Conservation (phyloP, 2,888 invertebrate species). For the Idaea aversata region DNA sequence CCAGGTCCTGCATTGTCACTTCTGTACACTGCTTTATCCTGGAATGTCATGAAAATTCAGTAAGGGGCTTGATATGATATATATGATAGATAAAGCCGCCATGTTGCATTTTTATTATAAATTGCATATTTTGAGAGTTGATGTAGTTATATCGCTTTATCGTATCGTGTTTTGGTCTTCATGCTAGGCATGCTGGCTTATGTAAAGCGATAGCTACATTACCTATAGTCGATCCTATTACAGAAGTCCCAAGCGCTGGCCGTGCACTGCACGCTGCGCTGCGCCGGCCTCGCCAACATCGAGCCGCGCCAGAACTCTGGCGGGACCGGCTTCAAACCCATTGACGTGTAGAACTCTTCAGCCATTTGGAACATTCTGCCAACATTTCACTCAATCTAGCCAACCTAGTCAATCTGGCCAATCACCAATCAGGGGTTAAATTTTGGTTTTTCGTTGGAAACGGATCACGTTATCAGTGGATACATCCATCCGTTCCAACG, state of each 20-base stretch:
- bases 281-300: conserved; percentile 87
- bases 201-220: too few relatives aligned
- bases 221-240: conserved; percentile 91
- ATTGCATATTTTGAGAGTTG: too few relatives aligned
- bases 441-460: too few relatives aligned
- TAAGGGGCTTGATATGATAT: neutral
- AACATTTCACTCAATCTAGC: neutral
- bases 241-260: conserved; percentile 94
- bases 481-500: too few relatives aligned
- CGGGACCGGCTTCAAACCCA: conserved; percentile 89
- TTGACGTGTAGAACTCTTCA: conserved; percentile 90
- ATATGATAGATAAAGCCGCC: too few relatives aligned
- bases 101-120: too few relatives aligned
- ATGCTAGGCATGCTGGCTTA: too few relatives aligned
- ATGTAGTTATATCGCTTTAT: too few relatives aligned
- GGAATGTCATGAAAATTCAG: conserved; percentile 35
- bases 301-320: conserved; percentile 92
- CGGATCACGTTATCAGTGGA: too few relatives aligned
- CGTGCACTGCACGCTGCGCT: conserved; percentile 86
- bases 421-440: too few relatives aligned
- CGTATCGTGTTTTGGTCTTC: too few relatives aligned
- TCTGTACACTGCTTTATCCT: conserved; percentile 92
- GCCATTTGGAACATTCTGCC: conserved; percentile 89
- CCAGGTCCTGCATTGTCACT: conserved; percentile 87
- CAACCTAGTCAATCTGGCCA: too few relatives aligned